Evolutionary conservation across 2,797 vertebrate species (phyloP), one percentile per base, ranked within the genome.

Genomic region (Fratercula arctica): DNA sequence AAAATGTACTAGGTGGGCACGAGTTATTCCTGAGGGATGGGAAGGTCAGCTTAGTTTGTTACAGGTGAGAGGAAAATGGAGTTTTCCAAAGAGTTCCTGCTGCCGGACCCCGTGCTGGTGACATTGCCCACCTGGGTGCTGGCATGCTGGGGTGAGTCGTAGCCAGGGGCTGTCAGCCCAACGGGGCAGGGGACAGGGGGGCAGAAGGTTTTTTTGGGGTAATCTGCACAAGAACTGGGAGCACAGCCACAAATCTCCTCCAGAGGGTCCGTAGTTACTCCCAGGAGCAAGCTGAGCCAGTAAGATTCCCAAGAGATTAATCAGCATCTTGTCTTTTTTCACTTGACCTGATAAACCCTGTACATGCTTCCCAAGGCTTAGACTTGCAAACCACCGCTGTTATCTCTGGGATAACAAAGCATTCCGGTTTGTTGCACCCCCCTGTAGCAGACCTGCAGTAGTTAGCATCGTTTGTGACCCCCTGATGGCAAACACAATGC

Each of bases 51-150:
- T 53, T 24, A 35, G 60, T 56, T 60, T 91, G 50, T 29, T 1
- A 0, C 4, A 46, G 45, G 20, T 0, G 1, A 72, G 31, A 41
- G 37, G 63, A 28, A 78, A 87, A 25, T 1, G 1, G 53, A 29
- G 35, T 60, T 92, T 66, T 73, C 63, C n/a, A 5, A 41, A 54
- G 35, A 18, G 24, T 23, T 72, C 7, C 24, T 0, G 0, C 69
- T 23, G 39, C 48, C 0, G 0, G 15, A 37, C 26, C 41, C 11
- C 0, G 0, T 48, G 53, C 23, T 2, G 5, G 75, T 29, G 80
- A 26, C 11, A 0, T 9, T 68, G 28, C 23, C 59, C 0, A 0
- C 35, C 56, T 56, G 1, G 5, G 66, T 16, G 50, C 45, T 17
- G 25, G 64, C 53, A 24, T 3, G 4, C 8, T 6, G 25, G 16